Evolutionary conservation across 2,113 vertebrate species (phyloP).

Genomic region (Austrofundulus limnaeus): DNA sequence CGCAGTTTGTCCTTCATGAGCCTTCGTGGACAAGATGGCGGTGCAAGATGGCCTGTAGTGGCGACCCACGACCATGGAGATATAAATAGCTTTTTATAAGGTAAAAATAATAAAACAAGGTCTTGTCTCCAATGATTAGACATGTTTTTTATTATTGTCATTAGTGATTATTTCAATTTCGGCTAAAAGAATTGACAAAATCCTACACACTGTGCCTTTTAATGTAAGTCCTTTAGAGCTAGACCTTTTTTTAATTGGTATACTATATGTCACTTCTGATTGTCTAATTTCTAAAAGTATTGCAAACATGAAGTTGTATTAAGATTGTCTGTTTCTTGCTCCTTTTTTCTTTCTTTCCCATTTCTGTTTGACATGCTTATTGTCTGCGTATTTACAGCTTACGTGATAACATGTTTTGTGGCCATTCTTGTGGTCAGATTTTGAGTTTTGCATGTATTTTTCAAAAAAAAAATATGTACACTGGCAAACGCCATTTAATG

Average conservation of each 20-base stretch:
- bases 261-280: not conserved
- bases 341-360: not conserved
- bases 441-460: constrained; percentile 1
- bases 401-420: not conserved
- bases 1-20: too few species aligned
- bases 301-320: not conserved
- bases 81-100: too few species aligned
- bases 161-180: too few species aligned
- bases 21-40: too few species aligned
- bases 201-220: too few species aligned
- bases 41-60: too few species aligned
- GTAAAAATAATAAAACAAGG: too few species aligned
- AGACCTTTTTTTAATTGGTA: not conserved
- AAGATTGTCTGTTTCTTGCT: not conserved
- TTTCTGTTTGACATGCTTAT: not conserved
- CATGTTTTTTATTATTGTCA: too few species aligned
- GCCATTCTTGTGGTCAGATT: constrained; percentile 1
- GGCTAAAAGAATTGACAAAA: too few species aligned
- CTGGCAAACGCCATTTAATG: not conserved
- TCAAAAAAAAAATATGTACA: constrained; percentile 8
- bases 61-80: too few species aligned
- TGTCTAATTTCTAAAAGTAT: not conserved
- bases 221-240: too few species aligned
- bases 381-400: constrained; percentile 9
- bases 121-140: too few species aligned